Evolutionary conservation across 2,888 invertebrate genomes (phyloP), one percentile per base, ranked within the genome.

Genomic region (Apodemia mormo): DNA sequence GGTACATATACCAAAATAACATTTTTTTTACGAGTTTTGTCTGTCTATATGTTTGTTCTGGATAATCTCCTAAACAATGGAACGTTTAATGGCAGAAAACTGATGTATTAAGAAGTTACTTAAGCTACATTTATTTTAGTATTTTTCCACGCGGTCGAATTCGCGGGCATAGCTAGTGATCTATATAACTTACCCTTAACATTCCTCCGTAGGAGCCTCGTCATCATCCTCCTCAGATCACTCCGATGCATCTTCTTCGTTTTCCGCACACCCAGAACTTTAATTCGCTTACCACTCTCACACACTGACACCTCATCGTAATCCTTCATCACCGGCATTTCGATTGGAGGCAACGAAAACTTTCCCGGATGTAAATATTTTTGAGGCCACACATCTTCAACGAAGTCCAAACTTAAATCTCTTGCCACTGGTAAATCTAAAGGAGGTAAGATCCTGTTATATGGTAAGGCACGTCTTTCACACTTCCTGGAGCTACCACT

Each of bases 381-480:
- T 73, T 81, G 78, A 3, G 89, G 84, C 89, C 89, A 89, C 68
- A 81, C 72, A 58, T 86, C 86, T 40, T 85, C 85, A 10, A 81
- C 78, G 68, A 79, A 81, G 70, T 80, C 68, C 74, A 72, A 43
- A 72, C 75, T 77, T 33, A 80, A 73, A 40, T 81, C 81, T 64
- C 78, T 80, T 6, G 85, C 82, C 45, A 80, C 80, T 5, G 90
- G 90, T 72, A 89, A 74, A 40, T 78, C 83, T 66, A 92, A 79
- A 65, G 91, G 92, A 1, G 92, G 92, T 66, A 92, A 79, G 49
- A 83, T 84, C 67, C 82, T 81, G 70, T 82, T 78, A 77, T 84
- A 85, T 0, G 86, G 88, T 8, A 85, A 73, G 14, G 82, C 69
- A 4, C 88, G 80, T 29, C 85, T 82, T 66, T 80, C 76, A 68